Evolutionary conservation across 2,113 vertebrate species (phyloP).

Genomic region (Python bivittatus): DNA sequence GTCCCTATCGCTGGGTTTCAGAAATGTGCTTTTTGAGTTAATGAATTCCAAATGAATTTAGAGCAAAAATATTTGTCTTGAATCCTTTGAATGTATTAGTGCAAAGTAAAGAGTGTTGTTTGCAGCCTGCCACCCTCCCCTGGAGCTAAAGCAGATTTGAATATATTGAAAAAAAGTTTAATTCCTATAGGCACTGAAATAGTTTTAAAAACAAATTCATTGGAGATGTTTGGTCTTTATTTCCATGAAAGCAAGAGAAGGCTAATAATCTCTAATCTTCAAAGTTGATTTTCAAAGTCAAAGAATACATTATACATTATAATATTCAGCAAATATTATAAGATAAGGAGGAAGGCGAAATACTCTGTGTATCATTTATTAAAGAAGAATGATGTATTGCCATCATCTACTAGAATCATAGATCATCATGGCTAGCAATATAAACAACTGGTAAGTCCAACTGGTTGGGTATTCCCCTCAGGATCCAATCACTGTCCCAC

Average conservation of each 20-base stretch:
- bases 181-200: slow-evolving; percentile 25
- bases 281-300: slow-evolving; percentile 23
- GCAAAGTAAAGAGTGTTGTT: slow-evolving; percentile 24
- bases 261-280: not conserved
- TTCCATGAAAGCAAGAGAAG: not conserved
- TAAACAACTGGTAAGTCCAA: not conserved
- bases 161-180: slow-evolving; percentile 28
- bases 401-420: not conserved
- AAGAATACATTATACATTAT: slow-evolving; percentile 2
- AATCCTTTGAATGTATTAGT: slow-evolving; percentile 39
- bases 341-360: not conserved
- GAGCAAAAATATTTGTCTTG: slow-evolving; percentile 15
- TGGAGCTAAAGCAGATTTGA: slow-evolving; percentile 38
- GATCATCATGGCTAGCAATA: slow-evolving; percentile 12
- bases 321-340: slow-evolving; percentile 10
- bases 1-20: slow-evolving; percentile 26
- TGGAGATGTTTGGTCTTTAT: slow-evolving; percentile 17
- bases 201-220: slow-evolving; percentile 29
- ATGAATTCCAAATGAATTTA: not conserved
- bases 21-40: slow-evolving; percentile 32
- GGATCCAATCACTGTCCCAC: not conserved
- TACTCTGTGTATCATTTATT: not conserved
- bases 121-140: not conserved
- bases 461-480: not conserved
- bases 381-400: not conserved